Evolutionary conservation across 2,888 invertebrate species (phyloP).

Genomic region (Hydrotaea cyrtoneurina): DNA sequence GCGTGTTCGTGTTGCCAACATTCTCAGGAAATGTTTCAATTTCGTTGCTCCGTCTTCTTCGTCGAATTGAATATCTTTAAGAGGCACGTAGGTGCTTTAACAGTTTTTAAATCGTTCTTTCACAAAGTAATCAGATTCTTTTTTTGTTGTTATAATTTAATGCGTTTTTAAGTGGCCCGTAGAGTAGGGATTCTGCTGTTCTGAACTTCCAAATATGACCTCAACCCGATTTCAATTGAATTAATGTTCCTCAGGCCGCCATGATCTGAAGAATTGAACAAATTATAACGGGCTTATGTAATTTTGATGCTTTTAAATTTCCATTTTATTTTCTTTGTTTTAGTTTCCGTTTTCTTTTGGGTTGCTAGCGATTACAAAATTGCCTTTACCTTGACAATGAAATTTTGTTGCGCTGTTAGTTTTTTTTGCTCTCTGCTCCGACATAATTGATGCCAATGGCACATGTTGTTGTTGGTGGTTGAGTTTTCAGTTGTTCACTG

Average conservation of each 20-base stretch:
- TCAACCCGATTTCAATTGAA: not conserved
- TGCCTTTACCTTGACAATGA: constrained; percentile 66
- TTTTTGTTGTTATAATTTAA: constrained; percentile 1
- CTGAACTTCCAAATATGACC: too few species aligned
- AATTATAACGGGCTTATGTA: constrained; percentile 25
- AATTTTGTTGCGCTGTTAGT: constrained; percentile 42
- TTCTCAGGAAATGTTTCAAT: constrained; percentile 5
- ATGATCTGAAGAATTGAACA: not conserved
- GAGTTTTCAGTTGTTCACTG: constrained; percentile 37
- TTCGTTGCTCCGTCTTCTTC: not conserved
- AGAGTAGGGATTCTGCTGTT: too few species aligned
- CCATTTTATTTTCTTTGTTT: constrained; percentile 32
- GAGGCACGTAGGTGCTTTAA: constrained; percentile 33
- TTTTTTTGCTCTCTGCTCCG: not conserved
- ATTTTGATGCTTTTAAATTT: constrained; percentile 5
- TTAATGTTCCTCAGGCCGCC: too few species aligned
- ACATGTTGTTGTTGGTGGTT: constrained; percentile 4
- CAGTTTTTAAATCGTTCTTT: not conserved
- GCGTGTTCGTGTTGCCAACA: not conserved
- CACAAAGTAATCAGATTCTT: not conserved
- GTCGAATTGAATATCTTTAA: constrained; percentile 10
- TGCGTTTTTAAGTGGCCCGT: constrained; percentile 25
- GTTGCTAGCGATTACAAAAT: not conserved
- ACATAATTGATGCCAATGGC: constrained; percentile 2
- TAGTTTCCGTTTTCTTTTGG: constrained; percentile 26